Base-by-base conservation (phyloP, 2,113 vertebrate species). In the Condylura cristata region DNA sequence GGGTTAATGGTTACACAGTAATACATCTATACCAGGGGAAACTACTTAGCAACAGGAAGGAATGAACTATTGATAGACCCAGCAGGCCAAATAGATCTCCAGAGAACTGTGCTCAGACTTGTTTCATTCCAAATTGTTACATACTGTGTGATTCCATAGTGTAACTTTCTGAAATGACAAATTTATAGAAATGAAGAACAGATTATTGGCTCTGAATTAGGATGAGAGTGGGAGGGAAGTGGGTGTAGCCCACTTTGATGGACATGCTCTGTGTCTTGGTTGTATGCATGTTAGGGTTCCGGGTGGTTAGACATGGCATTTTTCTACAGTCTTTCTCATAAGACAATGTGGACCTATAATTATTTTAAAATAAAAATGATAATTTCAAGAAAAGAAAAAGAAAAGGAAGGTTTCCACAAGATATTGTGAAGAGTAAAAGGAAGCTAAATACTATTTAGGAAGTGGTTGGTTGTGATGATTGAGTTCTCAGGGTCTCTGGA, bases 401-500 rank as follows among this genome's bases (percentile, higher is more conserved):
- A 51, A 51, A 51, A 60, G 56, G 5, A 96, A 60, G 53, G 70
- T 79, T 80, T 86, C 44, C 88, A 4, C 85, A 30, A 83, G 84
- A 87, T 90, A 80, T 34, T 30, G 41, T 68, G 82, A 34, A 60
- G n/a, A 66, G 30, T n/a, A 34, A 87, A 63, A 86, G 71, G 71
- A 51, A 66, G 48, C 48, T 37, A 51, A 48, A 51, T 16, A 28
- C 30, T 79, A 18, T 74, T 93, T 87, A 75, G 85, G 60, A 84
- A 87, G 51, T 1, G 1, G 14, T 39, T 48, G 82, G 66, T 17
- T 87, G 11, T 72, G 61, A 68, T 72, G 48, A 78, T 65, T 95
- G 30, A 11, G 51, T 90, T 82, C 39, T 65, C 51, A 37, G 28
- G 24, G n/a, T 82, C 79, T 90, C 86, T 70, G n/a, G 96, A 95